Conservation (phyloP, 2,888 invertebrate genomes). For the Ormyrus pomaceus region DNA sequence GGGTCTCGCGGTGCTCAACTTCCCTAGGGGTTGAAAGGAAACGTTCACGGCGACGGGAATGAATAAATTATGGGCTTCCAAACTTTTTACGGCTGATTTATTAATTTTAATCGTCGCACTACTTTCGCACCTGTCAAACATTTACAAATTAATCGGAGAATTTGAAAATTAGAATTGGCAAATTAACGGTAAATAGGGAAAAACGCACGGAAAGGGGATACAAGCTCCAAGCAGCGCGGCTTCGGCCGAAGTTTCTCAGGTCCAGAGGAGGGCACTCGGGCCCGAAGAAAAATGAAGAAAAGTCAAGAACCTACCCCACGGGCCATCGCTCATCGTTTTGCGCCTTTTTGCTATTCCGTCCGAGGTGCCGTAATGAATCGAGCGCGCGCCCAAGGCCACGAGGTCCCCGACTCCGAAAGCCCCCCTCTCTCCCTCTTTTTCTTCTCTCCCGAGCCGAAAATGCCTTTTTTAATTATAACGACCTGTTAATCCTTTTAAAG, state of each 20-base stretch:
- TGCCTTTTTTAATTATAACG: not conserved
- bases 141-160: not conserved
- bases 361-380: slow-evolving; percentile 32
- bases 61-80: slow-evolving; percentile 42
- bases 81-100: slow-evolving; percentile 45
- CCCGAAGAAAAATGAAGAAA: slow-evolving; percentile 69
- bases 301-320: slow-evolving; percentile 71
- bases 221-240: too few relatives aligned
- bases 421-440: too few relatives aligned
- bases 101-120: slow-evolving; percentile 39
- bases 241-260: too few relatives aligned
- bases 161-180: too few relatives aligned
- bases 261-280: slow-evolving; percentile 34
- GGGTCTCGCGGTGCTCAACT: slow-evolving; percentile 43
- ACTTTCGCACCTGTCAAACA: slow-evolving; percentile 15
- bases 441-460: not conserved
- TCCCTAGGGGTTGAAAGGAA: slow-evolving; percentile 30
- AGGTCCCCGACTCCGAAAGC: slow-evolving; percentile 6
- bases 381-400: slow-evolving; percentile 25
- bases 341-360: slow-evolving; percentile 46
- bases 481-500: too few relatives aligned
- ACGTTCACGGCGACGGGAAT: slow-evolving; percentile 31
- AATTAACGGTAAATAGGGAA: too few relatives aligned
- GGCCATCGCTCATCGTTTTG: slow-evolving; percentile 69
- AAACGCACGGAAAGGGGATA: too few relatives aligned